phyloP scores from a whole-genome alignment of 2,888 invertebrate genomes.

The Polydrusus tereticollis region DNA sequence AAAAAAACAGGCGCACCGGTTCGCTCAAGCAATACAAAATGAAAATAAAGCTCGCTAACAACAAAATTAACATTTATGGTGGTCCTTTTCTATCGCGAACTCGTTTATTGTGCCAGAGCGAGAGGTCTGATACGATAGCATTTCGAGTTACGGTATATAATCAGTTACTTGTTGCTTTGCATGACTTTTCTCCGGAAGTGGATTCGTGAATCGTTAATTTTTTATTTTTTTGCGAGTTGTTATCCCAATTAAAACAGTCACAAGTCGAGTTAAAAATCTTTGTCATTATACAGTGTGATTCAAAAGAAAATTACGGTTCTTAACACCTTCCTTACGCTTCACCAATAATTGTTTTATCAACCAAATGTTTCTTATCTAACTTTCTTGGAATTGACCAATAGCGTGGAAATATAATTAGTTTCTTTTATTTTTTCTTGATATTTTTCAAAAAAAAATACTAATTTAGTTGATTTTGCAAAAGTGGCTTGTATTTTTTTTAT shows the following conservation, averaged over 20 bases:
- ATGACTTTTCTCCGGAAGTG: conserved; percentile 22
- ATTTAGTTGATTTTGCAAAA: too few relatives aligned
- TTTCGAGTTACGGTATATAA: neutral
- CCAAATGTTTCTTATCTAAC: too few relatives aligned
- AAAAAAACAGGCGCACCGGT: conserved; percentile 5
- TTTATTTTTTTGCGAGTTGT: neutral
- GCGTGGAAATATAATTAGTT: too few relatives aligned
- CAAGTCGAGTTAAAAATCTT: neutral
- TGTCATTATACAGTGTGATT: too few relatives aligned
- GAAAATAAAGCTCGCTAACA: neutral
- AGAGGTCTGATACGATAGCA: neutral
- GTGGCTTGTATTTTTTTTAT: too few relatives aligned
- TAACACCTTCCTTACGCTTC: too few relatives aligned
- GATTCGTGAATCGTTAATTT: conserved; percentile 22
- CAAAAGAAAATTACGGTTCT: too few relatives aligned
- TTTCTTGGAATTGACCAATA: too few relatives aligned
- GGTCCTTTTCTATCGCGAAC: neutral
- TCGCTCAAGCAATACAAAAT: neutral
- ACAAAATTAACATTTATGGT: conserved; percentile 4
- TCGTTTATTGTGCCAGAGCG: neutral
- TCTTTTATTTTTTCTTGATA: too few relatives aligned
- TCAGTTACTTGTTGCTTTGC: neutral
- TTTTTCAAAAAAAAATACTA: too few relatives aligned
- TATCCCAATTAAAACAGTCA: conserved; percentile 23
- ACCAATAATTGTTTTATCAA: too few relatives aligned